Conservation (phyloP, 2,113 vertebrate species). For the Cyphomyrus discorhynchus region DNA sequence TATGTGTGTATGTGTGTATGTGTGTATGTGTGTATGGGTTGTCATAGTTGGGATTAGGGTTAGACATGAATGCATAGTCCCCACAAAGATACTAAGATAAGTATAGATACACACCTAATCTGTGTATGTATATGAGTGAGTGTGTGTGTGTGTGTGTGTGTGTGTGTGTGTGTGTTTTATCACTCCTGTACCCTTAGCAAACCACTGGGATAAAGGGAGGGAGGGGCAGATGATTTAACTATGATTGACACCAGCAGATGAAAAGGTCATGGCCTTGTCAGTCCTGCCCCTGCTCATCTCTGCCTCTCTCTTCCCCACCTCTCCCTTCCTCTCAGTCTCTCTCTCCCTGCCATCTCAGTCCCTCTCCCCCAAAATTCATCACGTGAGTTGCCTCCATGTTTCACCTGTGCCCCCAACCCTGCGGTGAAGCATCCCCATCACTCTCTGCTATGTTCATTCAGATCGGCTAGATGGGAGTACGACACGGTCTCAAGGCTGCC, state of each 20-base stretch:
- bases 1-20: no score
- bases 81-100: background rate
- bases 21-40: background rate
- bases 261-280: constrained; percentile 27
- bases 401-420: constrained; percentile 33
- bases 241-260: constrained; percentile 1
- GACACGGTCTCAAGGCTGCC: constrained; percentile 54
- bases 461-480: constrained; percentile 51
- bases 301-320: background rate
- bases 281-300: constrained; percentile 27
- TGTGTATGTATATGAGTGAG: background rate
- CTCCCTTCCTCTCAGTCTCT: constrained; percentile 16
- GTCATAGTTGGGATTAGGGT: background rate
- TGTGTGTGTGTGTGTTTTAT: background rate
- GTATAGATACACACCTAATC: background rate
- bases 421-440: constrained; percentile 32
- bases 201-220: background rate
- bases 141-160: background rate
- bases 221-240: constrained; percentile 5
- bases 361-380: background rate
- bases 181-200: background rate
- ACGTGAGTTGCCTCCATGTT: background rate
- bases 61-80: background rate
- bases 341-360: constrained; percentile 17
- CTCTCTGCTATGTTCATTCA: constrained; percentile 53